Evolutionary conservation across 2,797 vertebrate genomes (phyloP), one percentile per base, ranked within the genome.

Genomic region (Enteromius radiatus): DNA sequence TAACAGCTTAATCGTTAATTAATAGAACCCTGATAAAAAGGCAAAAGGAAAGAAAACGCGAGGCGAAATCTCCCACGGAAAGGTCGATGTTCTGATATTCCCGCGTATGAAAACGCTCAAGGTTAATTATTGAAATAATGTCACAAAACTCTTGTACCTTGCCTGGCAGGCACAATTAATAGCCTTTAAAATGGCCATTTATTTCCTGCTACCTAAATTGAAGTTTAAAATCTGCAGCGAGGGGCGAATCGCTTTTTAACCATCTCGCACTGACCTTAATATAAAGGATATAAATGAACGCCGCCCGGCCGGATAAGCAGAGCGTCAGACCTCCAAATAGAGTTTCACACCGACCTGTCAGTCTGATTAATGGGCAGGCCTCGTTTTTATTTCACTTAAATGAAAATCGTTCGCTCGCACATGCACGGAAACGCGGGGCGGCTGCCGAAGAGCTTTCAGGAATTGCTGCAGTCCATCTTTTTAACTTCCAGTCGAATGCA

Each of bases 321-420:
- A 77, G 56, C 56, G 23, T 69, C 70, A 68, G 74, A 76, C 73
- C 76, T 74, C 84, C 38, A 52, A 71, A 78, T 78, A 76, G 69
- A 81, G 52, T 74, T 82, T 77, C 76, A 80, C 76, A 67, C 59
- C 80, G 8, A 38, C 52, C 82, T 54, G 82, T 85, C 88, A 85
- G 43, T 23, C 78, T 84, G 88, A 88, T 86, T 83, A 81, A 85
- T 81, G 85, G 49, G 1, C 81, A 45, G 47, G 33, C 59, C 47
- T 81, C 69, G 8, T 77, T 84, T 75, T 74, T 80, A 67, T 68
- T 84, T 84, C 2, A 12, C 36, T 33, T 64, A 75, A 84, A 87
- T 70, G 82, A 82, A 86, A 82, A 52, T 77, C 82, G 41, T 61
- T 83, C 83, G 65, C 68, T 56, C 76, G 41, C 28, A n/a, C 65